These are phyloP conservation scores for Trichomycterus rosablanca DNA, from an alignment of 2,113 vertebrate species.

Conservation along the genomic window DNA sequence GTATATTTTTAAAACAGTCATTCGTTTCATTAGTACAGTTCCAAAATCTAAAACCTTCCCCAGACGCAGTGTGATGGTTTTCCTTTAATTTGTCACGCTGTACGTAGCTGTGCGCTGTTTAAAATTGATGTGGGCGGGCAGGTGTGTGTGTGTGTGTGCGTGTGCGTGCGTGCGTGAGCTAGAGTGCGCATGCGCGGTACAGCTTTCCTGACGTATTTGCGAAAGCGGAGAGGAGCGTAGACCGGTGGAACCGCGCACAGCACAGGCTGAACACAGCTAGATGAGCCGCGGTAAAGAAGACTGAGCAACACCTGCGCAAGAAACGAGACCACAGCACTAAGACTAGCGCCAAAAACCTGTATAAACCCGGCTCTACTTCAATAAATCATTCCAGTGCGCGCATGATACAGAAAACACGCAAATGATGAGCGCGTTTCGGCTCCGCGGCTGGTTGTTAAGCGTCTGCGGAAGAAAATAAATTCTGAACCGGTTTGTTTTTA, in stretches of 20 bases:
- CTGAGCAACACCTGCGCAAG: conserved; percentile 46
- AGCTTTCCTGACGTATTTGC: conserved; percentile 56
- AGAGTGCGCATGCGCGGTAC: conserved; percentile 60
- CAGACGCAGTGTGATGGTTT: too few relatives aligned
- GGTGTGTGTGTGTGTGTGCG: too few relatives aligned
- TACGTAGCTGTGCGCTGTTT: too few relatives aligned
- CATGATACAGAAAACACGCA: conserved; percentile 22
- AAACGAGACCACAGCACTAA: conserved; percentile 3
- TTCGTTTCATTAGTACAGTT: too few relatives aligned
- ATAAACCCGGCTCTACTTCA: not conserved
- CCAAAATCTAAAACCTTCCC: too few relatives aligned
- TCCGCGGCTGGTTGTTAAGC: conserved; percentile 21
- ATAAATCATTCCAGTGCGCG: not conserved
- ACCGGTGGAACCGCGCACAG: conserved; percentile 38
- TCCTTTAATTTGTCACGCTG: too few relatives aligned
- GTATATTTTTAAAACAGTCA: too few relatives aligned
- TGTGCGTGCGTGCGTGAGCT: too few relatives aligned
- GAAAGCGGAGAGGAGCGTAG: conserved; percentile 57
- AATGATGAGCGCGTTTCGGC: conserved; percentile 35
- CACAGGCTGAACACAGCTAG: conserved; percentile 26
- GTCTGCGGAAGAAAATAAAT: conserved; percentile 23
- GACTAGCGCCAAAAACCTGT: not conserved
- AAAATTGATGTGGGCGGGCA: conserved; percentile 26
- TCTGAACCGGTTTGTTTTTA: not conserved
- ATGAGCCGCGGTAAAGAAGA: too few relatives aligned